Percentiles rank a stretch among this genome's conserved stretches.
These are phyloP conservation scores for Stratiomys singularior DNA, from an alignment of 2,888 invertebrate species.

Conservation along the genomic window DNA sequence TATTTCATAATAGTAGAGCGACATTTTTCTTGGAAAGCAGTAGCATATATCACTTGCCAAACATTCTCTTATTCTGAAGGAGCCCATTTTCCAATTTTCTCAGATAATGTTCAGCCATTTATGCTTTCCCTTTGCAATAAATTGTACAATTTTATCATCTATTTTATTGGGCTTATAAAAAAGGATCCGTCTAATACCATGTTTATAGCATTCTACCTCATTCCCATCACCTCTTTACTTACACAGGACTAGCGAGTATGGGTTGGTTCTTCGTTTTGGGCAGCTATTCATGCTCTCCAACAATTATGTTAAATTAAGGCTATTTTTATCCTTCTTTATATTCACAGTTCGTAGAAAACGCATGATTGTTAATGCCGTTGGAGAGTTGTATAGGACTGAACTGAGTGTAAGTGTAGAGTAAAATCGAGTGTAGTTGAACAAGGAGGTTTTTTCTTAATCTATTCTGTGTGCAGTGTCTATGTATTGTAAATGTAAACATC, in stretches of 20 bases:
- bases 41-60: background rate
- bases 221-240: background rate
- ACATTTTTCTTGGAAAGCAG: background rate
- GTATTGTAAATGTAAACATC: background rate
- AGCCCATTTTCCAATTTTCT: background rate
- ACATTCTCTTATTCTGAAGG: background rate
- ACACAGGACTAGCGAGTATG: background rate
- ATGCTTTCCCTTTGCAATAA: background rate
- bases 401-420: too few species aligned
- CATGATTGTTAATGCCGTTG: background rate
- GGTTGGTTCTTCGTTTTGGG: background rate
- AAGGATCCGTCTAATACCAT: background rate
- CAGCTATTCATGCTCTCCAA: background rate
- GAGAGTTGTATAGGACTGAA: background rate
- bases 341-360: slow-evolving; percentile 15
- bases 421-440: background rate
- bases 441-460: background rate
- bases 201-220: background rate
- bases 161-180: slow-evolving; percentile 7
- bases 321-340: slow-evolving; percentile 24
- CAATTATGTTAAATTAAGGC: slow-evolving; percentile 7
- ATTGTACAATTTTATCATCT: slow-evolving; percentile 13
- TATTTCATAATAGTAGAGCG: background rate
- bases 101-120: background rate
- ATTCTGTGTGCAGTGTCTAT: background rate